Conservation (phyloP, 2,888 invertebrate species). For the Luperina nickerlii region DNA sequence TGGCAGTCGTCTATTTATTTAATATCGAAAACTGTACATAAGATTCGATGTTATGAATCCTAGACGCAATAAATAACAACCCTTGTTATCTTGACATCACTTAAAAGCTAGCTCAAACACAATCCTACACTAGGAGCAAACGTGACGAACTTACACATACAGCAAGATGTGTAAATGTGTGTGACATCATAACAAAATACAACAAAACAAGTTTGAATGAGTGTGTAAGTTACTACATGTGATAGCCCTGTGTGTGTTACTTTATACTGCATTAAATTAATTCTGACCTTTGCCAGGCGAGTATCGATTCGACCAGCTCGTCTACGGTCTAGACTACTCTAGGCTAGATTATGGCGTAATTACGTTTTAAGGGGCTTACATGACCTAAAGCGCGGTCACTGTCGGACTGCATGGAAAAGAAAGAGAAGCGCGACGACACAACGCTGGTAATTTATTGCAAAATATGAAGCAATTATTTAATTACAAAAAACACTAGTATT, state of each 20-base stretch:
- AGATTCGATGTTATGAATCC: not conserved
- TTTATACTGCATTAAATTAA: conserved; percentile 51
- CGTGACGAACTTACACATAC: not conserved
- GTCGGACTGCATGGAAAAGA: too few species aligned
- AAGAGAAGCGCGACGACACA: too few species aligned
- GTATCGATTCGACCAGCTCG: conserved; percentile 55
- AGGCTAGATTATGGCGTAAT: conserved; percentile 16
- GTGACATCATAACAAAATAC: not conserved
- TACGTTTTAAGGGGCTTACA: conserved; percentile 18
- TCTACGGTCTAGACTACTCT: conserved; percentile 29
- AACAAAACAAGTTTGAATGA: conserved; percentile 16
- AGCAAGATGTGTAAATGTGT: not conserved
- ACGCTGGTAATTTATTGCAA: too few species aligned
- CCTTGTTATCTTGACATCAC: not conserved
- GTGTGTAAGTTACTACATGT: conserved; percentile 2
- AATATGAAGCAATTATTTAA: too few species aligned
- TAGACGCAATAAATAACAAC: not conserved
- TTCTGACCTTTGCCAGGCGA: conserved; percentile 51
- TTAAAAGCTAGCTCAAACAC: conserved; percentile 10
- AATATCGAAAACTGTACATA: not conserved
- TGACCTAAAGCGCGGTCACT: too few species aligned
- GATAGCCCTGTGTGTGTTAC: conserved; percentile 1
- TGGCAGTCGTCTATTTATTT: not conserved
- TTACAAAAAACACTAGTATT: too few species aligned
- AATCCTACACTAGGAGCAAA: not conserved